Evolutionary conservation across 2,113 vertebrate species (phyloP).

Genomic region (Lota lota): DNA sequence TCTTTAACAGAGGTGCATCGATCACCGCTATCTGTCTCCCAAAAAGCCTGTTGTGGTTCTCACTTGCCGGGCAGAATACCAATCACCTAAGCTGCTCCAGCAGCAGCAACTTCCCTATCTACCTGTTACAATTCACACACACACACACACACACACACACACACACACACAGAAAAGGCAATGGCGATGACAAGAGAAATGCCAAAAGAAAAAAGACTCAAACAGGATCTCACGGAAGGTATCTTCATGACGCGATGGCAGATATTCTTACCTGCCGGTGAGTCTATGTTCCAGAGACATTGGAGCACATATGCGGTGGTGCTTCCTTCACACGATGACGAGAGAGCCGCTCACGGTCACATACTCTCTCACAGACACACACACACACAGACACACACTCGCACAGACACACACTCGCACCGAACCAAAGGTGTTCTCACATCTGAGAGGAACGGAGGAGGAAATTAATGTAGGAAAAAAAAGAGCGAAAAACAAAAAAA

Average conservation of each 20-base stretch:
- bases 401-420: not conserved
- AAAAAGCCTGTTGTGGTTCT: slow-evolving; percentile 7
- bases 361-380: not conserved
- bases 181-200: not conserved
- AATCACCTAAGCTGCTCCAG: slow-evolving; percentile 38
- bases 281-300: slow-evolving; percentile 72
- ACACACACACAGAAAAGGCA: not conserved
- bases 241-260: slow-evolving; percentile 4
- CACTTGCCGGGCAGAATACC: slow-evolving; percentile 23
- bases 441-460: slow-evolving; percentile 38
- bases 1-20: slow-evolving; percentile 3
- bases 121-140: slow-evolving; percentile 55
- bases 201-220: not conserved
- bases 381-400: slow-evolving; percentile 26
- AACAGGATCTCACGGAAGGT: not conserved
- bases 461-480: slow-evolving; percentile 8
- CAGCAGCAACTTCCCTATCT: slow-evolving; percentile 62
- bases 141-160: slow-evolving; percentile 16
- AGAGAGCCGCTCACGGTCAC: slow-evolving; percentile 54
- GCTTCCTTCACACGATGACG: slow-evolving; percentile 69
- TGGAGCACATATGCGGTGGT: slow-evolving; percentile 62
- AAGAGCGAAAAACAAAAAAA: no score
- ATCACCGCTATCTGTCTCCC: not conserved
- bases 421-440: slow-evolving; percentile 47
- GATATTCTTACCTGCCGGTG: slow-evolving; percentile 70